Base-by-base conservation (phyloP, 2,113 vertebrate species). In the Microcebus lehilahytsara region DNA sequence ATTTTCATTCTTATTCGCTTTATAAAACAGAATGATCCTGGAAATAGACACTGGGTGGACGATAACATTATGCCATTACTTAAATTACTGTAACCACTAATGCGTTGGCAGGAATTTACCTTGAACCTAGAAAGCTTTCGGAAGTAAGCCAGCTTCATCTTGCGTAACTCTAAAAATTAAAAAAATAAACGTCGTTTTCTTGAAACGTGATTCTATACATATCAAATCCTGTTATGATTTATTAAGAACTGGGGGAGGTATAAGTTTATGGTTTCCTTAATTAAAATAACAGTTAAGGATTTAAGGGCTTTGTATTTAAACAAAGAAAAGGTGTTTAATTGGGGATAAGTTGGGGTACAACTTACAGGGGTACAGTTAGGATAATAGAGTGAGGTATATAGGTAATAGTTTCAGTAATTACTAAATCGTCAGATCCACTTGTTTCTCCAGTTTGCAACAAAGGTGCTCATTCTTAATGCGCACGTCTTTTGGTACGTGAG, bases 41-140 rank as follows among this genome's bases (percentile, higher is more conserved):
- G 69, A 94, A 85, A 78, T 49, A 79, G 87, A 94, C 7, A 34
- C 27, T 72, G 32, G 85, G 51, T 95, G 88, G 95, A 91, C 81
- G 71, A 30, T 72, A 67, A 80, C 40, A 62, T 72, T 64, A 19
- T 9, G 23, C 46, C 34, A 30, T 88, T 74, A 53, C 46, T 75
- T 92, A 66, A 86, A 71, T 75, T 91, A 60, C 42, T 75, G 0
- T 13, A 30, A 49, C 19, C 12, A 79, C 71, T 88, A 32, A 23
- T 49, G 20, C 42, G 27, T 34, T 77, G 80, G 34, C 84, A 85
- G 56, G 64, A 93, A 86, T 89, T 96, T 91, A 86, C 25, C 27
- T 67, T 62, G 67, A 79, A 72, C 75, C 85, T 92, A 64, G 84
- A 93, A 93, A 92, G 64, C 66, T 92, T 89, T 93, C 3, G 1